Percentiles rank a stretch among this genome's conserved stretches.
These are phyloP conservation scores for Epinotia brunnichana DNA, from an alignment of 2,888 invertebrate species.

Conservation along the genomic window DNA sequence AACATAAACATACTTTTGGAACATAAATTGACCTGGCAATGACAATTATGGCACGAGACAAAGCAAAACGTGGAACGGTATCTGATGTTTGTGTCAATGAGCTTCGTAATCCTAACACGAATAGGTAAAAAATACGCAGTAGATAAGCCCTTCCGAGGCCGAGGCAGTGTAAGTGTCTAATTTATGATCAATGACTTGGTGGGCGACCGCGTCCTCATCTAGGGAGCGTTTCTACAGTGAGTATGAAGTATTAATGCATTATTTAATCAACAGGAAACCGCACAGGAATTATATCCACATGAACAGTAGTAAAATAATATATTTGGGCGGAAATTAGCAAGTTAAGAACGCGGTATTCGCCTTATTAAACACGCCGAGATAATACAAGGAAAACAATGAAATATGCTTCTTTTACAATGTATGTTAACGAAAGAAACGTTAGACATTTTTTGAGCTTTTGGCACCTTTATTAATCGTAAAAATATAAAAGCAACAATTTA, in stretches of 20 bases:
- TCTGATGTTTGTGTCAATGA: constrained; percentile 7
- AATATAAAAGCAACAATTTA: not conserved
- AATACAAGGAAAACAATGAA: not conserved
- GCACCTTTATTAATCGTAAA: not conserved
- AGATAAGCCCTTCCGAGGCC: not conserved
- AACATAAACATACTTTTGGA: not conserved
- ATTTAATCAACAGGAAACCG: not conserved
- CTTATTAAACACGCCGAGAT: not conserved
- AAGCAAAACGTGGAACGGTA: not conserved
- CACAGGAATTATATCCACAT: not conserved
- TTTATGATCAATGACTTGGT: constrained; percentile 30
- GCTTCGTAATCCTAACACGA: not conserved
- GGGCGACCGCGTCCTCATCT: constrained; percentile 19
- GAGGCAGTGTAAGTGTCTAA: constrained; percentile 26
- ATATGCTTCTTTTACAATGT: not conserved
- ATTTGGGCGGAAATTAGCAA: not conserved
- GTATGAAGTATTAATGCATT: not conserved
- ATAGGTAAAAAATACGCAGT: not conserved
- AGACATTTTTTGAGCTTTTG: not conserved
- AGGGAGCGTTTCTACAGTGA: constrained; percentile 8
- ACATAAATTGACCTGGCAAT: too few species aligned
- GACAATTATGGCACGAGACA: too few species aligned
- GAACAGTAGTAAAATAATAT: not conserved
- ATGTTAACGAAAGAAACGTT: not conserved
- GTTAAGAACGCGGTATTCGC: not conserved